Conservation (phyloP, 2,888 invertebrate species). For the Stictocephala bisonia region DNA sequence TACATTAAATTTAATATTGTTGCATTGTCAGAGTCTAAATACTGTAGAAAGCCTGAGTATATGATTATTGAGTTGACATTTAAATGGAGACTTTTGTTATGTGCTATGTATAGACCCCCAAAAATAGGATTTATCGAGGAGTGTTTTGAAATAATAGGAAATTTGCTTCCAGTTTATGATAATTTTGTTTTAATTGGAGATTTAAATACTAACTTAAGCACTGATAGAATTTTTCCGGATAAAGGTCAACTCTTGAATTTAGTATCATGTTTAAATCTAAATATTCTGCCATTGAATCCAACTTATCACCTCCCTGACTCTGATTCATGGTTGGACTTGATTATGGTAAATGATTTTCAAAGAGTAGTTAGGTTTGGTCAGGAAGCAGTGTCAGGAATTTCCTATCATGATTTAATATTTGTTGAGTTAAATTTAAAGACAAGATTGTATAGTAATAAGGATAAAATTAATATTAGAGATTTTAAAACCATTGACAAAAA, state of each 20-base stretch:
- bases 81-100: background rate
- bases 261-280: background rate
- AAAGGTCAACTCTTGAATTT: background rate
- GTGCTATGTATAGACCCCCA: background rate
- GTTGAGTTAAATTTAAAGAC: background rate
- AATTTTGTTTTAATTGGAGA: background rate
- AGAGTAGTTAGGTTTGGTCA: background rate
- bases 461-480: background rate
- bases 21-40: background rate
- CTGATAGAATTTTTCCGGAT: background rate
- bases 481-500: background rate
- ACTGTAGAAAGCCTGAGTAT: background rate
- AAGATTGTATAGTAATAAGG: background rate
- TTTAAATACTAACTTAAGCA: background rate
- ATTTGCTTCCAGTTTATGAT: too few relatives aligned
- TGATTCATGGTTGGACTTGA: background rate
- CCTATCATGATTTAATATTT: conserved; percentile 3
- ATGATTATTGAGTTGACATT: background rate
- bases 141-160: background rate
- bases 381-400: background rate
- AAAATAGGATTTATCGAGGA: background rate
- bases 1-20: background rate
- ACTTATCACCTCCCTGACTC: background rate
- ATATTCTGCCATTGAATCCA: background rate
- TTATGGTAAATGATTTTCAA: background rate